Evolutionary conservation across 2,113 vertebrate genomes (phyloP).

Genomic region (Irena cyanogastra): DNA sequence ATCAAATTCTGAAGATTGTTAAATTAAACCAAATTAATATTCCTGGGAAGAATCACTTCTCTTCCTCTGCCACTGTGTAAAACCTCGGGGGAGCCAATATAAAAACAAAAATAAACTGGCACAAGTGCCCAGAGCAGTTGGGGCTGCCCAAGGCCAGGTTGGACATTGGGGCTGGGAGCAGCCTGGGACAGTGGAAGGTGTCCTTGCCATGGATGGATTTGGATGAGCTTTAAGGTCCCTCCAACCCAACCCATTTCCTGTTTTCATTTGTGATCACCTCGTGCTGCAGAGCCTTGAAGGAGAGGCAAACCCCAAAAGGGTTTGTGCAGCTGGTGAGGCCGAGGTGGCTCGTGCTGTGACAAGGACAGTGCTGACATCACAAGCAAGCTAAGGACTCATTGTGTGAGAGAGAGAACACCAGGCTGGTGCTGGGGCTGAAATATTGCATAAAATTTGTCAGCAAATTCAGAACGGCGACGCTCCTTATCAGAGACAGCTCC

Average conservation of each 20-base stretch:
- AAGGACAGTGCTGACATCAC: neutral
- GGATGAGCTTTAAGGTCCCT: neutral
- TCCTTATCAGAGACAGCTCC: neutral
- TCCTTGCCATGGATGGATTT: neutral
- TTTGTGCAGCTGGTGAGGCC: neutral
- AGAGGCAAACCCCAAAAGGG: neutral
- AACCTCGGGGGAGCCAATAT: neutral
- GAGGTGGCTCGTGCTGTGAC: neutral
- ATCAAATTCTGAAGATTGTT: neutral
- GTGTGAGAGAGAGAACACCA: neutral
- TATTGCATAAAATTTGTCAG: neutral
- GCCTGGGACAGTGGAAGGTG: accelerated
- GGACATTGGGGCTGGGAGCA: neutral
- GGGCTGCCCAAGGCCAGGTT: neutral
- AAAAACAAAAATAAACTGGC: neutral
- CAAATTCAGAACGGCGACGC: neutral
- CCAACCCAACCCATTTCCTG: neutral
- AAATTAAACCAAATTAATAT: neutral
- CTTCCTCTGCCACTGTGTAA: no score
- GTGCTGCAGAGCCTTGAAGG: neutral
- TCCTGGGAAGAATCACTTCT: neutral
- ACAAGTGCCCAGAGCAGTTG: neutral
- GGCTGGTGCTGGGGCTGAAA: neutral
- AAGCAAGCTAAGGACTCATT: neutral
- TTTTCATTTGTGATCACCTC: neutral